Percentiles rank a stretch among this genome's conserved stretches.
These are phyloP conservation scores for Neoniphon sammara DNA, from an alignment of 2,797 vertebrate genomes.

Conservation along the genomic window DNA sequence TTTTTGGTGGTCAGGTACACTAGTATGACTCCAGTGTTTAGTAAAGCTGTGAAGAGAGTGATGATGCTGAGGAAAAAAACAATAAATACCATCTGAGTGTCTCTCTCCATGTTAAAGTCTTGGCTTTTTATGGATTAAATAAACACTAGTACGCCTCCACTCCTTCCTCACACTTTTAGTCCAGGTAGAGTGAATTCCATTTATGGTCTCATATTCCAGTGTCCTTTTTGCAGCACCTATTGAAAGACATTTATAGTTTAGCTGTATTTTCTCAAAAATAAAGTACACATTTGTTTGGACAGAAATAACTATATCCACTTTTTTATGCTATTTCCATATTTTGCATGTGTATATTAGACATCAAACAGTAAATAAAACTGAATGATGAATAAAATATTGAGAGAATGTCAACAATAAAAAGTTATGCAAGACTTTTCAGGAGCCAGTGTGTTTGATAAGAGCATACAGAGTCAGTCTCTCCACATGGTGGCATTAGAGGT, in stretches of 20 bases:
- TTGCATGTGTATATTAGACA: not conserved
- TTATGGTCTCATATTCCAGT: not conserved
- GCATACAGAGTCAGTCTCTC: constrained; percentile 11
- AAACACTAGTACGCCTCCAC: too few relatives aligned
- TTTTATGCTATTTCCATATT: too few relatives aligned
- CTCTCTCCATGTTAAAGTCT: constrained; percentile 63
- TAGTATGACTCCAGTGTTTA: constrained; percentile 84
- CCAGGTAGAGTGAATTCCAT: not conserved
- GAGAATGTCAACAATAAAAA: not conserved
- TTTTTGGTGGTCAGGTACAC: constrained; percentile 81
- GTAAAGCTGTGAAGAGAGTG: constrained; percentile 81
- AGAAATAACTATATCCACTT: not conserved
- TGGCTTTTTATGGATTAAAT: too few relatives aligned
- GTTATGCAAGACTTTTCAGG: not conserved
- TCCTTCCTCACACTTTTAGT: too few relatives aligned
- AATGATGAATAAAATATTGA: not conserved
- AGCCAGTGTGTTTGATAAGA: not conserved
- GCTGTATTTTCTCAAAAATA: not conserved
- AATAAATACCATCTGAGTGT: constrained; percentile 82
- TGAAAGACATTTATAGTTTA: too few relatives aligned
- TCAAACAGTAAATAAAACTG: not conserved
- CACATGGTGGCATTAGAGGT: constrained; percentile 56
- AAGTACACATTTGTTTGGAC: not conserved
- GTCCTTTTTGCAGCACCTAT: not conserved
- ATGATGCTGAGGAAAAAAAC: constrained; percentile 81